These are phyloP conservation scores for Tinea trinotella DNA, from an alignment of 2,888 invertebrate species.

Conservation along the genomic window DNA sequence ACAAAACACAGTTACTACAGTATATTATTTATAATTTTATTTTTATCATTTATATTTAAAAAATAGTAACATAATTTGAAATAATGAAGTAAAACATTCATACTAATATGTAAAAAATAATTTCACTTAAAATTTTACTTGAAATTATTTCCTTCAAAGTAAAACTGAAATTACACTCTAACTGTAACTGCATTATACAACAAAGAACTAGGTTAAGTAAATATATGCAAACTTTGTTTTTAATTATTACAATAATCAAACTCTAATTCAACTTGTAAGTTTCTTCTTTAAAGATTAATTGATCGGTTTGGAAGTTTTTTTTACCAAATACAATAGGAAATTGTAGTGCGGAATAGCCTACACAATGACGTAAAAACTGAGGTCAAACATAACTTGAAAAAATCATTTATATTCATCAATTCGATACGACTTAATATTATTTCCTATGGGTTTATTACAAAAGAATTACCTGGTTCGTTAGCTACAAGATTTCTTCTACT, in stretches of 20 bases:
- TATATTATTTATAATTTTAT: too few relatives aligned
- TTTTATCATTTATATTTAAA: too few relatives aligned
- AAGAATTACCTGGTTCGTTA: conserved; percentile 39
- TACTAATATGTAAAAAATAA: too few relatives aligned
- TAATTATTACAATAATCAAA: neutral
- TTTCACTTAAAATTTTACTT: neutral
- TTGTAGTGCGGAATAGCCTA: neutral
- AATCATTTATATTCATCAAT: neutral
- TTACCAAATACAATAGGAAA: neutral
- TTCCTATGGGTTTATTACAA: neutral
- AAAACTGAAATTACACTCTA: neutral
- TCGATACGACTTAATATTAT: neutral
- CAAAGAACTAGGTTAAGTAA: conserved; percentile 8
- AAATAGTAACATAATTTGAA: too few relatives aligned
- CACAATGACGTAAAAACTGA: conserved; percentile 3
- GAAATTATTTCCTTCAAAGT: neutral
- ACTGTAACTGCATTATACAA: conserved; percentile 10
- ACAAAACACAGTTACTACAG: too few relatives aligned
- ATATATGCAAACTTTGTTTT: neutral
- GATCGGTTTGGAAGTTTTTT: neutral
- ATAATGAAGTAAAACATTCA: too few relatives aligned
- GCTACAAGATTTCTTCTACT: conserved; percentile 50
- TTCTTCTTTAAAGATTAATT: neutral
- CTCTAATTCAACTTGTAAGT: neutral
- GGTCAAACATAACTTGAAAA: neutral